These are phyloP conservation scores for Macrophya annulata DNA, from an alignment of 2,888 invertebrate species.

Conservation along the genomic window DNA sequence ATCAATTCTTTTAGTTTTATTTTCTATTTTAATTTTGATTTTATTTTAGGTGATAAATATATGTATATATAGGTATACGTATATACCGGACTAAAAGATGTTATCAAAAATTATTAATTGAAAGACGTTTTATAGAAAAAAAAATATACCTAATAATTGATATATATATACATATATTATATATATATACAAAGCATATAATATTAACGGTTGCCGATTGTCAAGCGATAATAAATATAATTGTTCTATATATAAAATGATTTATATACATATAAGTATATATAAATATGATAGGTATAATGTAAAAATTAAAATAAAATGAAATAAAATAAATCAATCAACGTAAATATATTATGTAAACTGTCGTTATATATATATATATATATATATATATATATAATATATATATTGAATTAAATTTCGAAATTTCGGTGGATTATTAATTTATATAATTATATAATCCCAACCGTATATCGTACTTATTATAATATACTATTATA, in stretches of 20 bases:
- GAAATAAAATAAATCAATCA: constrained; percentile 26
- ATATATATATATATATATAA: too few species aligned
- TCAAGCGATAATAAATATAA: constrained; percentile 39
- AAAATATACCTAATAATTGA: not conserved
- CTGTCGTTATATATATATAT: too few species aligned
- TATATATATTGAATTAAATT: too few species aligned
- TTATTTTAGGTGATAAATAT: too few species aligned
- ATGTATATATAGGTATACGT: too few species aligned
- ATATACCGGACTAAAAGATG: not conserved
- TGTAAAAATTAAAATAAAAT: not conserved
- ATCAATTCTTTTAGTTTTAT: too few species aligned
- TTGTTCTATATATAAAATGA: not conserved
- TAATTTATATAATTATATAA: not conserved
- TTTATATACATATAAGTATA: not conserved
- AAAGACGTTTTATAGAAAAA: not conserved
- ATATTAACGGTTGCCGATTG: constrained; percentile 25
- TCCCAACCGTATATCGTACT: not conserved
- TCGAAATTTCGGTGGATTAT: not conserved
- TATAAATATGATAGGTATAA: constrained; percentile 7
- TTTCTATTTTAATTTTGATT: too few species aligned
- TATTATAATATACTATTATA: not conserved
- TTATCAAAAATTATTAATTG: not conserved
- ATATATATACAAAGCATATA: too few species aligned
- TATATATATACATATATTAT: not conserved
- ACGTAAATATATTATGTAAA: not conserved